phyloP scores from a whole-genome alignment of 2,888 invertebrate genomes.

The Chironomus riparius region DNA sequence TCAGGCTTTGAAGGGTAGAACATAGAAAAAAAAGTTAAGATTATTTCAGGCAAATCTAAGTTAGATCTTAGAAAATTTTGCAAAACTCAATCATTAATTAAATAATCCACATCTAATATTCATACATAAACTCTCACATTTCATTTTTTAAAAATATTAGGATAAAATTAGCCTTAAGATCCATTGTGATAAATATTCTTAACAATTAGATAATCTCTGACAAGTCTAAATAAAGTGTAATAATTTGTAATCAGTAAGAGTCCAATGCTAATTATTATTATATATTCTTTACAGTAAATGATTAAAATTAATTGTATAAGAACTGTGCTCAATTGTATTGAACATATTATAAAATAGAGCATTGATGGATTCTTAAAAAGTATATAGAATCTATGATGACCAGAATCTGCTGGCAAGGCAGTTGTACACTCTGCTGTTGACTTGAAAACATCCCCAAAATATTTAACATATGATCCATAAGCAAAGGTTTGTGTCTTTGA shows the following conservation, averaged over 20 bases:
- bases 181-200: constrained; percentile 58
- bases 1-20: too few species aligned
- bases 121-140: too few species aligned
- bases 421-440: constrained; percentile 73
- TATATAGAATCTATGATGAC: constrained; percentile 80
- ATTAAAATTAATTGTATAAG: constrained; percentile 69
- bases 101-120: too few species aligned
- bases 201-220: constrained; percentile 77
- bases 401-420: constrained; percentile 75
- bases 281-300: constrained; percentile 78
- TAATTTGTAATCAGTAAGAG: constrained; percentile 84
- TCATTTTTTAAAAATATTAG: too few species aligned
- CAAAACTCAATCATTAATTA: too few species aligned
- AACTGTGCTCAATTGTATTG: constrained; percentile 61
- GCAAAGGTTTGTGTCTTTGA: constrained; percentile 57
- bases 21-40: too few species aligned
- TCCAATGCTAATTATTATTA: constrained; percentile 77
- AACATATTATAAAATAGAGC: constrained; percentile 62
- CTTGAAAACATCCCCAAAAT: constrained; percentile 62
- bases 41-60: too few species aligned
- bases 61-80: too few species aligned
- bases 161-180: neutral
- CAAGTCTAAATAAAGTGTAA: constrained; percentile 80
- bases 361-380: constrained; percentile 80
- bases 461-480: constrained; percentile 63